phyloP scores from a whole-genome alignment of 2,113 vertebrate species.

The Malurus cyaneus region DNA sequence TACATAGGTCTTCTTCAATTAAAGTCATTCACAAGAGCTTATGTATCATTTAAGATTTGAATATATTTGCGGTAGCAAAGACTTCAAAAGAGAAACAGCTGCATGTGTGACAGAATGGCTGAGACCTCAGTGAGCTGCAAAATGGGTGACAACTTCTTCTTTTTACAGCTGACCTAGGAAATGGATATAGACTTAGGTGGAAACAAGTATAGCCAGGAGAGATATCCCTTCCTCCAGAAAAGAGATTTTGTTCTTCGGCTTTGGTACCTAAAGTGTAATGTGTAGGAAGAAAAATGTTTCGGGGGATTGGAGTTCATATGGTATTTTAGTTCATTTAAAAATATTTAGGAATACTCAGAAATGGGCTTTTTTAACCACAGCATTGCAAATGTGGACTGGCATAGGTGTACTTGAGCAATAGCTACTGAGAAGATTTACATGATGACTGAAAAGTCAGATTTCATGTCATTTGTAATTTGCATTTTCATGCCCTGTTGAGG shows the following conservation, averaged over 20 bases:
- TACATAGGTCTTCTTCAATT: neutral
- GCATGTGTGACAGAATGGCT: neutral
- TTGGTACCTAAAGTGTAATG: neutral
- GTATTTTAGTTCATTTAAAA: neutral
- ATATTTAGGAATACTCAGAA: neutral
- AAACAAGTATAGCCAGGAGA: neutral
- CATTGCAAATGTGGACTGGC: neutral
- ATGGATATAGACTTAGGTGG: neutral
- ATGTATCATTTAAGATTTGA: neutral
- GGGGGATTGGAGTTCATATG: accelerated
- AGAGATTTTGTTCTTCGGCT: neutral
- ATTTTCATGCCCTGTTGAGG: neutral
- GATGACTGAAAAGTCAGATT: neutral
- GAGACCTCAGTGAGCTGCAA: neutral
- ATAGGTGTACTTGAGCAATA: neutral
- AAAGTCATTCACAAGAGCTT: neutral
- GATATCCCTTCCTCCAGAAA: neutral
- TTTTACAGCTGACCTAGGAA: neutral
- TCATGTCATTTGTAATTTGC: neutral
- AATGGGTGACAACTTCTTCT: neutral
- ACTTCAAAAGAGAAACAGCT: neutral
- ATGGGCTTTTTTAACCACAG: neutral
- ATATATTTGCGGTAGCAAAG: neutral
- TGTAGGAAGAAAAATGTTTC: neutral
- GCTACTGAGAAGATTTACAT: neutral